phyloP scores from a whole-genome alignment of 2,797 vertebrate genomes.

The Micropoecilia bifurca region DNA sequence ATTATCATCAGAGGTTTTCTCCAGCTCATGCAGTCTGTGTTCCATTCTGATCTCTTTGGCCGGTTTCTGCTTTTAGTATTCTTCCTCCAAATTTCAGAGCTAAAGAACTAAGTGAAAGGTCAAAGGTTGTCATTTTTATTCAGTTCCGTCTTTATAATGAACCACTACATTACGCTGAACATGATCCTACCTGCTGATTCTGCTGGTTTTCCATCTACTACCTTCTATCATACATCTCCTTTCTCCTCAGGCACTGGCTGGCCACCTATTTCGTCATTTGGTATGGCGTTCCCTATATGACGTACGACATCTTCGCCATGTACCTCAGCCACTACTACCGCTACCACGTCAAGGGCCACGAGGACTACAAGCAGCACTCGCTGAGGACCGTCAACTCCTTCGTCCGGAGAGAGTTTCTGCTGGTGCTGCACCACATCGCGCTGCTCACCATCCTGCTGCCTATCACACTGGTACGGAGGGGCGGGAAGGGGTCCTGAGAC shows the following conservation, averaged over 20 bases:
- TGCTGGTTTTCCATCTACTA: not conserved
- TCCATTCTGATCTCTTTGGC: constrained; percentile 40
- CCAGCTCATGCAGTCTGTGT: not conserved
- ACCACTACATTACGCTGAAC: constrained; percentile 55
- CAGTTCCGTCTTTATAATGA: constrained; percentile 69
- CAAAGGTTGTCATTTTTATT: constrained; percentile 58
- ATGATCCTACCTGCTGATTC: not conserved
- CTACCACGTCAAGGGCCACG: constrained; percentile 81
- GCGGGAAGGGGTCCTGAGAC: constrained; percentile 2
- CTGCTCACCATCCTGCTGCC: constrained; percentile 92
- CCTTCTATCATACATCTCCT: not conserved
- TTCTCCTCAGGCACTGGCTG: constrained; percentile 90
- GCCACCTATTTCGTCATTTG: constrained; percentile 89
- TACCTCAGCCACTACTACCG: constrained; percentile 96
- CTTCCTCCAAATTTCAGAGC: constrained; percentile 52
- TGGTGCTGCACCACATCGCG: constrained; percentile 93
- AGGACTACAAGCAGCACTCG: constrained; percentile 82
- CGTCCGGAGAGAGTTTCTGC: constrained; percentile 88
- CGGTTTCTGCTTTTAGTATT: constrained; percentile 53
- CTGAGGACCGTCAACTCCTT: constrained; percentile 85
- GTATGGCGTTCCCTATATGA: constrained; percentile 95
- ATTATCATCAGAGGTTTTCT: no score
- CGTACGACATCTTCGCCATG: constrained; percentile 95
- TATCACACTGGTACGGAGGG: constrained; percentile 87
- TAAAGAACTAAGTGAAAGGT: constrained; percentile 41